Percentiles rank a stretch among this genome's conserved stretches.
phyloP scores from a whole-genome alignment of 2,113 vertebrate genomes.

The Galemys pyrenaicus region DNA sequence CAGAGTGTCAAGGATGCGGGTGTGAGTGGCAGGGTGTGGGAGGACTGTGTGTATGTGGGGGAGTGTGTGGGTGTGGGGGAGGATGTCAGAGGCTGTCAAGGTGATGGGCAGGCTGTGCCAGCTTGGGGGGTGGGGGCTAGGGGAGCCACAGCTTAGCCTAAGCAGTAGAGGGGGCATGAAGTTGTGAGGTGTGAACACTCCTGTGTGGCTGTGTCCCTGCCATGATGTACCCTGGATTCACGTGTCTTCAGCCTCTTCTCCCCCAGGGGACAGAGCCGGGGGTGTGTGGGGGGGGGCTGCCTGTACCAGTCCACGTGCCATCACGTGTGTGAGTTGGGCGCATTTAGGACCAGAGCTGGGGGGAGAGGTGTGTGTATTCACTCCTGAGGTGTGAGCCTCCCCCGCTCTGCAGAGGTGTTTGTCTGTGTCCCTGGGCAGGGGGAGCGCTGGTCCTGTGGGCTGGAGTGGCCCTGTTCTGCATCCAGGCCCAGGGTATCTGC shows the following conservation, averaged over 20 bases:
- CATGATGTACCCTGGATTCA: not conserved
- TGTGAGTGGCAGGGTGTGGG: constrained; percentile 78
- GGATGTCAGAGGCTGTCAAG: constrained; percentile 73
- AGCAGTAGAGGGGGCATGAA: not conserved
- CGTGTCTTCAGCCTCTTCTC: constrained; percentile 26
- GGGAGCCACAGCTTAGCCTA: not conserved
- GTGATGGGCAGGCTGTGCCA: constrained; percentile 64
- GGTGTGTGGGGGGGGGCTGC: constrained; percentile 28
- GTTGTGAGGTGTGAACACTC: not conserved
- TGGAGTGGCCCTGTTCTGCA: not conserved
- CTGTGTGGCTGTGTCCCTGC: not conserved
- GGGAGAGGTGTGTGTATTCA: not conserved
- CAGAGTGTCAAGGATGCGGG: constrained; percentile 70
- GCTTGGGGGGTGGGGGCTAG: not conserved
- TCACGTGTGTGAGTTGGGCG: constrained; percentile 45
- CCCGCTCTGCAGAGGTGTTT: not conserved
- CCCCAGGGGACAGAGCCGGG: not conserved
- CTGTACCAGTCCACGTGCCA: constrained; percentile 1
- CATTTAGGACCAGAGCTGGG: constrained; percentile 1
- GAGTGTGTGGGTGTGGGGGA: constrained; percentile 58
- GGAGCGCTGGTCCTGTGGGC: not conserved
- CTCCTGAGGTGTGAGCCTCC: constrained; percentile 13
- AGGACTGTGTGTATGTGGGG: constrained; percentile 49
- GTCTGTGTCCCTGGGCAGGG: not conserved
- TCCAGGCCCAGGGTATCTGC: not conserved